These are phyloP conservation scores for Oryctolagus cuniculus DNA, from an alignment of 2,113 vertebrate species.

Conservation along the genomic window mOryCun1.1 NC_091432.1:115260001-115260500, in stretches of 20 bases:
- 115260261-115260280: not conserved
- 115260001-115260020: not conserved
- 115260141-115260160: not conserved
- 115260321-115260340: not conserved
- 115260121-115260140: not conserved
- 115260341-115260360: conserved; percentile 15
- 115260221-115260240: not conserved
- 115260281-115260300: not conserved
- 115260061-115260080: not conserved
- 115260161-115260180: not conserved
- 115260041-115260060: not conserved
- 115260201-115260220: not conserved
- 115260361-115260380: conserved; percentile 9
- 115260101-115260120: not conserved
- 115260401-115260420: not conserved
- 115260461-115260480: not conserved
- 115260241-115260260: not conserved
- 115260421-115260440: conserved; percentile 11
- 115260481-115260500: not conserved
- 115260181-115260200: not conserved
- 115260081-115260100: not conserved
- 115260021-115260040: not conserved
- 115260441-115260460: not conserved
- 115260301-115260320: not conserved
- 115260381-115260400: conserved; percentile 16